A percentile compares a stretch with the other conserved stretches of the same genome.
These are phyloP conservation scores for Syngnathoides biaculeatus DNA, from an alignment of 2,113 vertebrate species.

Conservation along the genomic window DNA sequence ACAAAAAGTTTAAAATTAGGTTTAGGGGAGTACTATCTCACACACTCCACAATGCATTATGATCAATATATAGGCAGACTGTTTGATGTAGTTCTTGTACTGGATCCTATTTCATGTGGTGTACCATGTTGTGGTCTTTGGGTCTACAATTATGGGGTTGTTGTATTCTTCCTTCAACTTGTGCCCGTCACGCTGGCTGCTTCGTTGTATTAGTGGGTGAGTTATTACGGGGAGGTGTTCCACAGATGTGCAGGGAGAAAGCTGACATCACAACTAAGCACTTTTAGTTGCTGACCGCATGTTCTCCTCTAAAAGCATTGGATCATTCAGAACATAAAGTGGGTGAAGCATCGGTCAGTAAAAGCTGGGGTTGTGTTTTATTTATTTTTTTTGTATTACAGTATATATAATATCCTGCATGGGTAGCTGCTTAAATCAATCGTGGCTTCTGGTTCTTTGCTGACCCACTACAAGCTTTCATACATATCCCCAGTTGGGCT, in stretches of 20 bases:
- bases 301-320: slow-evolving; percentile 1
- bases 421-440: background rate
- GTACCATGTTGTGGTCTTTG: background rate
- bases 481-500: slow-evolving; percentile 7
- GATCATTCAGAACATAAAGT: background rate
- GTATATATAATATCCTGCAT: background rate
- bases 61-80: background rate
- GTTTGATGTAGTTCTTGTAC: background rate
- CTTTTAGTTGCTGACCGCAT: slow-evolving; percentile 44
- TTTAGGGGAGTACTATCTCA: background rate
- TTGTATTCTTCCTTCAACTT: background rate
- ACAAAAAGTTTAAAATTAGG: background rate
- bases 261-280: slow-evolving; percentile 20
- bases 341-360: background rate
- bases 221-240: slow-evolving; percentile 3
- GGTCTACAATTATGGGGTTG: background rate
- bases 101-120: background rate
- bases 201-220: slow-evolving; percentile 3
- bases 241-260: slow-evolving; percentile 13
- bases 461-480: slow-evolving; percentile 2
- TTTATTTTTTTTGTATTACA: background rate
- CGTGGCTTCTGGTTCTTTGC: background rate
- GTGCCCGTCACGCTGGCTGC: background rate
- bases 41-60: background rate
- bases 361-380: background rate